Base-by-base conservation (phyloP, 2,888 invertebrate genomes). In the Phoenoteleia sp. region DNA sequence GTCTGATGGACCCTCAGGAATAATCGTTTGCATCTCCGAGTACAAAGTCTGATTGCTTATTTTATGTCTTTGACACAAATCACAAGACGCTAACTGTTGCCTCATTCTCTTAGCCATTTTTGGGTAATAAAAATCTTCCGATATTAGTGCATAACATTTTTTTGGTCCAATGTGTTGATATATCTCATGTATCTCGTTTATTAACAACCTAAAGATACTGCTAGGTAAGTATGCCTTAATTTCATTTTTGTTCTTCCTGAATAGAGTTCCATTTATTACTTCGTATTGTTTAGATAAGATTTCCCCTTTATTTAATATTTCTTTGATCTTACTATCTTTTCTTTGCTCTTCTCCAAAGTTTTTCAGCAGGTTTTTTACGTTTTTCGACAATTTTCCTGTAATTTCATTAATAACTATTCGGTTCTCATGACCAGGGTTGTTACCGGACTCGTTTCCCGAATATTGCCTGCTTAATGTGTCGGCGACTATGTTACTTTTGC, bases 131-230 rank as follows among this genome's bases (percentile, higher is more conserved):
- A 74, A 74, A 13, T 49, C 23, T 60, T 74, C 62, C 1, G 15
- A 13, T 5, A 74, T 1, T 29, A 60, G 23, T 0, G 9, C 0
- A 25, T n/a, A 15, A 15, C 39, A 39, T 60, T 60, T 74, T 19
- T 29, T 49, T 39, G 74, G 21, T 17, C 74, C 60, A 3, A 74
- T 13, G n/a, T 60, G 74, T 13, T 42, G 66, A 27, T 66, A 75
- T 3, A 66, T 27, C 25, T 42, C 25, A 13, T 66, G 56, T n/a
- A 13, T 17, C 17, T 66, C n/a, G n/a, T n/a, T n/a, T n/a, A n/a
- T n/a, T n/a, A n/a, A n/a, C n/a, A n/a, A n/a, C n/a, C n/a, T n/a
- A n/a, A n/a, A n/a, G n/a, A n/a, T n/a, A n/a, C n/a, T n/a, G n/a
- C n/a, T n/a, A n/a, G n/a, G n/a, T n/a, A n/a, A n/a, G n/a, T n/a